Base-by-base conservation (phyloP, 2,113 vertebrate genomes). In the Vidua macroura region DNA sequence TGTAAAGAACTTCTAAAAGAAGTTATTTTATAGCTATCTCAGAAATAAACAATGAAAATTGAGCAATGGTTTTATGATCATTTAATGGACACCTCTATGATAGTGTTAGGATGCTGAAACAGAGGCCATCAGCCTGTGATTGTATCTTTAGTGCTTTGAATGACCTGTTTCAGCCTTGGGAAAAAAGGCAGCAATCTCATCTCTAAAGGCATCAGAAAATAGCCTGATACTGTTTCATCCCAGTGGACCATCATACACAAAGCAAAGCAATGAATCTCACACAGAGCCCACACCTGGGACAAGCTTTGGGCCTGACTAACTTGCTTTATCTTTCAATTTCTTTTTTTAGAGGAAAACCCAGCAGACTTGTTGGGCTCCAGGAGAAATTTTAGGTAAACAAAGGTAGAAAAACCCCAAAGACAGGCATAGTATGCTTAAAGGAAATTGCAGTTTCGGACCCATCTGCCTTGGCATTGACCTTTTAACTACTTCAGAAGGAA, bases 401-500 rank as follows among this genome's bases (percentile, higher is more conserved):
- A 86, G 23, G 27, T 15, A 80, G 56, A 86, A 87, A 88, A 66
- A 2, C 0, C 5, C 17, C 31, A 35, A 86, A 72, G n/a, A 83
- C 0, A 72, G 5, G 15, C 7, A 28, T 22, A 18, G 37, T 53
- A 4, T 52, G 48, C 67, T 88, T 76, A 64, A 92, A 78, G 76
- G 58, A 81, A 88, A 88, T 83, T 60, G 44, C 46, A 86, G 62
- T 39, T 93, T 91, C 58, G 49, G 88, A 64, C 84, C 23, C 13
- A 12, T 72, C 90, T 94, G 62, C 66, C 53, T 93, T 68, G 73
- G 46, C 79, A 86, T 66, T 96, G 95, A 97, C 94, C 90, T 96
- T 90, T 69, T 95, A 93, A 90, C 94, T 96, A 68, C 90, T 93
- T 90, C 76, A 92, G 62, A 78, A 93, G 90, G 90, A 96, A 90